Conservation (phyloP, 2,888 invertebrate species). For the Myopa testacea region DNA sequence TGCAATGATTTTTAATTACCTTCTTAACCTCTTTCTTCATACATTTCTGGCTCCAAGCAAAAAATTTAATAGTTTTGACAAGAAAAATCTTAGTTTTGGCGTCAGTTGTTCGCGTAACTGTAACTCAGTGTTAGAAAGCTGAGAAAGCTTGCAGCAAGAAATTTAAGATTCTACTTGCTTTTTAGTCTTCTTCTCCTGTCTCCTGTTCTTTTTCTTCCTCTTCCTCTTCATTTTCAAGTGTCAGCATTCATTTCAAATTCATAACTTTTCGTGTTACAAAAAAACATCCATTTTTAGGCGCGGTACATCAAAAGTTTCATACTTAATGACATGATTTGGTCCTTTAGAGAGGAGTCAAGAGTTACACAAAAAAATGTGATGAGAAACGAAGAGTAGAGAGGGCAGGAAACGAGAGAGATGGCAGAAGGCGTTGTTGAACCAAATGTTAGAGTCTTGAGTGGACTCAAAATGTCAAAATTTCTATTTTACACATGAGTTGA, state of each 20-base stretch:
- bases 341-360: conserved; percentile 16
- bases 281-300: conserved; percentile 15
- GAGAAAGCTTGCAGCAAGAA: conserved; percentile 4
- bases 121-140: background rate
- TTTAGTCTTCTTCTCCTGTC: background rate
- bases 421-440: too few species aligned
- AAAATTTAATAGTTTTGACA: too few species aligned
- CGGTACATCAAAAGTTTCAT: conserved; percentile 17
- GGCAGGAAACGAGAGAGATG: background rate
- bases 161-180: background rate
- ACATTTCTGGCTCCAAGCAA: background rate
- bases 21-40: background rate
- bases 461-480: too few species aligned
- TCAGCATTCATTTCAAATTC: conserved; percentile 37
- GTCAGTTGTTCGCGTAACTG: background rate
- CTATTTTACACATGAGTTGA: too few species aligned
- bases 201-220: background rate
- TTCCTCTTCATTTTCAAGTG: conserved; percentile 8
- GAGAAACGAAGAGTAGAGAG: background rate
- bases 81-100: background rate
- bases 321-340: conserved; percentile 29
- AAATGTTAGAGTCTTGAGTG: too few species aligned
- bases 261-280: conserved; percentile 26
- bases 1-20: background rate
- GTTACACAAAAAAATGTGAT: background rate